Base-by-base conservation (phyloP, 2,888 invertebrate genomes). In the Epirrita christyi region DNA sequence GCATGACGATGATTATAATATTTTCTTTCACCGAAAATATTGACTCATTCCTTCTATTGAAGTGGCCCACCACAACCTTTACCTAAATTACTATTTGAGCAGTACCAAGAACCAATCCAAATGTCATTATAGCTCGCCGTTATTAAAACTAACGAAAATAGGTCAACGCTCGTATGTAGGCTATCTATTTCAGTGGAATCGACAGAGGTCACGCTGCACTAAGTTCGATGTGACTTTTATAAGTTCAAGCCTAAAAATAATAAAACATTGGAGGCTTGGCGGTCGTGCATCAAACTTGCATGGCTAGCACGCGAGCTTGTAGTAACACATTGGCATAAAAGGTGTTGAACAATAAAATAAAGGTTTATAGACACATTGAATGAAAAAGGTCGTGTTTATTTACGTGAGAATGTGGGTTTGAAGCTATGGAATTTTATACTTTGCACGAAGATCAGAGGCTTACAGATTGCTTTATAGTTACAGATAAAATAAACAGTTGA, bases 211-310 rank as follows among this genome's bases (percentile, higher is more conserved):
- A 14, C 38, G 40, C 52, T 62, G 62, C 56, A 56, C 62, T 62
- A 59, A 59, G 54, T 59, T 61, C 52, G 52, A 46, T 41, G 46
- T 41, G 82, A 71, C 75, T 79, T 76, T 75, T 78, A 76, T 70
- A 75, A 71, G 72, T 64, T 7, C 68, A 72, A 62, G 72, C 76
- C 85, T 88, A 86, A 88, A 88, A 89, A 88, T 88, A 88, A 84
- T 84, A 86, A 86, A 86, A 84, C 81, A 79, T 32, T 32, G 32
- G 32, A 63, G 64, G 63, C 64, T 69, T 73, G 66, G 68, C 56
- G 71, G 66, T 43, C 66, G 56, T 72, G 75, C 79, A 83, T 85
- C 76, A 87, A 88, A 84, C 71, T 87, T 88, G 82, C 81, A 88
- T 78, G 69, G 71, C n/a, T n/a, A n/a, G 68, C 85, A 86, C 84